Conservation (phyloP, 2,113 vertebrate species). For the Lethenteron camtschaticum region DNA sequence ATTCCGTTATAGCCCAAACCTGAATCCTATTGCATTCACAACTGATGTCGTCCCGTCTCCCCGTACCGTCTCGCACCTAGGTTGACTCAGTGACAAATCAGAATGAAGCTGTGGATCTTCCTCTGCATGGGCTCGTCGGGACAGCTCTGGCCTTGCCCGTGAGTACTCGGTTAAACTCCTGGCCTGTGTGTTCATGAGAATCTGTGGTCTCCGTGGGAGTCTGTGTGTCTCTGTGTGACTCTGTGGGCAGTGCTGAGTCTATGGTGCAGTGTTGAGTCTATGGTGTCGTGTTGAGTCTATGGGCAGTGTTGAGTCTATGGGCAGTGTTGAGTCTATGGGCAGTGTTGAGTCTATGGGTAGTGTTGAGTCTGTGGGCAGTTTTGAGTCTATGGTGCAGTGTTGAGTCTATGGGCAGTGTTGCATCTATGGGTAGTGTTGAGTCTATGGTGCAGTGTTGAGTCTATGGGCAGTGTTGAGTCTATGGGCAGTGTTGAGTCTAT, state of each 20-base stretch:
- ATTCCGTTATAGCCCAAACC: no score
- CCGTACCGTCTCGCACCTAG: no score
- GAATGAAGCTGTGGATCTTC: constrained; percentile 78
- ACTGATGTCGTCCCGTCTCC: no score
- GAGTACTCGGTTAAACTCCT: constrained; percentile 20
- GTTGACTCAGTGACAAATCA: constrained; percentile 17
- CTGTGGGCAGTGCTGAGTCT: neutral
- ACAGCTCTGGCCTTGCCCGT: constrained; percentile 63
- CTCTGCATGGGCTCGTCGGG: constrained; percentile 70
- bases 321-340: constrained; percentile 7
- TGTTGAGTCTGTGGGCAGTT: constrained; percentile 7
- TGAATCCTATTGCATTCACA: no score
- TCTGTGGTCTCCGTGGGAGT: no score
- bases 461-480: neutral
- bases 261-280: constrained; percentile 12
- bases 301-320: neutral
- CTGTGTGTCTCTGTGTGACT: neutral
- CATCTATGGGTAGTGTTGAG: no score
- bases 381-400: no score
- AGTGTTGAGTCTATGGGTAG: neutral
- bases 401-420: constrained; percentile 5
- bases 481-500: no score
- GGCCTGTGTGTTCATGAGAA: neutral
- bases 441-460: constrained; percentile 6
- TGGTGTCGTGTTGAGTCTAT: neutral